phyloP scores from a whole-genome alignment of 2,113 vertebrate species.

The Zosterops lateralis region DNA sequence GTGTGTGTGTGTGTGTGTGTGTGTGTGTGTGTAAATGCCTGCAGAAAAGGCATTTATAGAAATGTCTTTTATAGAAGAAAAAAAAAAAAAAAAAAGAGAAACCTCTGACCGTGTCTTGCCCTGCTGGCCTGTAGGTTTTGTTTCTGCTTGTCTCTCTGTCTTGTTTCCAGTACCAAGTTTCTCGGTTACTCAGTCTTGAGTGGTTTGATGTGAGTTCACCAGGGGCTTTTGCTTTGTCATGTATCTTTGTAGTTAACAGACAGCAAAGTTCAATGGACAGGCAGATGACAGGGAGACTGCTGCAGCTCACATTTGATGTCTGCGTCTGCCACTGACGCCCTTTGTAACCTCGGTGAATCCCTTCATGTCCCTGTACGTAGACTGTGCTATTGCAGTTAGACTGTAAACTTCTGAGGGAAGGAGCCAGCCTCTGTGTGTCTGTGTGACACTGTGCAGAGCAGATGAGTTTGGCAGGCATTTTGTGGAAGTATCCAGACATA shows the following conservation, averaged over 20 bases:
- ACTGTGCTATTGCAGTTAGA: background rate
- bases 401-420: background rate
- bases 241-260: slow-evolving; percentile 6
- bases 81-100: background rate
- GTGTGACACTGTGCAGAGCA: background rate
- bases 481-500: background rate
- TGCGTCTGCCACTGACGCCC: background rate
- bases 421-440: background rate
- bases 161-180: background rate
- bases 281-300: background rate
- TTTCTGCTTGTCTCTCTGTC: background rate
- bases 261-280: background rate
- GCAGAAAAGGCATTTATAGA: background rate
- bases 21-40: background rate
- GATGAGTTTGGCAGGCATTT: background rate
- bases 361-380: background rate
- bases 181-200: background rate
- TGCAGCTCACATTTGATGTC: background rate
- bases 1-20: background rate
- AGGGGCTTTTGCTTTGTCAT: background rate
- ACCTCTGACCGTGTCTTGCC: background rate
- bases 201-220: slow-evolving; percentile 36
- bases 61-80: background rate
- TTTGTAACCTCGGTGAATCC: background rate
- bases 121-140: background rate